A percentile compares a stretch with the other conserved stretches of the same genome.
Conservation (phyloP, 1,140 invertebrate species). For the Helicoverpa armigera region DNA sequence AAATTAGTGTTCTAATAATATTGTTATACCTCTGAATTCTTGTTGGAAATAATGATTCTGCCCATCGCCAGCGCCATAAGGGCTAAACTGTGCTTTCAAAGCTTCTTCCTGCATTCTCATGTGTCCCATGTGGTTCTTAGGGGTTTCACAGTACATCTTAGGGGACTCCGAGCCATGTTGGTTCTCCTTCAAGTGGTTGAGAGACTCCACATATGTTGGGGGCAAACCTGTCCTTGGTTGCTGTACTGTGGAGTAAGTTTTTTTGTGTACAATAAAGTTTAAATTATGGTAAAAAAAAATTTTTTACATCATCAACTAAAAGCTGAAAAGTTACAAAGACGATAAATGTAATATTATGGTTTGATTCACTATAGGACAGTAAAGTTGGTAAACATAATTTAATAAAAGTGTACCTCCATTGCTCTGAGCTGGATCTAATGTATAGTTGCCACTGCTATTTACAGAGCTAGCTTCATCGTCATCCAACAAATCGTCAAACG, state of each 20-base stretch:
- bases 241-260: constrained; percentile 30
- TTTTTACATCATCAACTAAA: too few species aligned
- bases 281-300: too few species aligned
- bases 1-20: not conserved
- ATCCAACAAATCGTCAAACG: constrained; percentile 87
- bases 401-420: constrained; percentile 65
- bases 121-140: constrained; percentile 70
- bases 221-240: constrained; percentile 67
- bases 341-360: too few species aligned
- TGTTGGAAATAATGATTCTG: constrained; percentile 78
- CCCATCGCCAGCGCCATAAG: constrained; percentile 80
- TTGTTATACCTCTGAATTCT: constrained; percentile 70
- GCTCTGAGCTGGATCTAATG: constrained; percentile 69
- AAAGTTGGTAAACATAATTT: constrained; percentile 6
- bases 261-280: too few species aligned
- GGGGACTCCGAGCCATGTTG: constrained; percentile 69
- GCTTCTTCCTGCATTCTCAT: constrained; percentile 69
- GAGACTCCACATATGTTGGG: constrained; percentile 79
- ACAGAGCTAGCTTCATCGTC: constrained; percentile 87
- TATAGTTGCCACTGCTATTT: constrained; percentile 84
- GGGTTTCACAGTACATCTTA: constrained; percentile 75
- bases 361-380: not conserved
- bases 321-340: too few species aligned
- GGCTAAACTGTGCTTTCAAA: constrained; percentile 69
- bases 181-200: constrained; percentile 77